Evolutionary conservation across 2,888 invertebrate species (phyloP), one percentile per base, ranked within the genome.

Genomic region (Salticus scenicus): DNA sequence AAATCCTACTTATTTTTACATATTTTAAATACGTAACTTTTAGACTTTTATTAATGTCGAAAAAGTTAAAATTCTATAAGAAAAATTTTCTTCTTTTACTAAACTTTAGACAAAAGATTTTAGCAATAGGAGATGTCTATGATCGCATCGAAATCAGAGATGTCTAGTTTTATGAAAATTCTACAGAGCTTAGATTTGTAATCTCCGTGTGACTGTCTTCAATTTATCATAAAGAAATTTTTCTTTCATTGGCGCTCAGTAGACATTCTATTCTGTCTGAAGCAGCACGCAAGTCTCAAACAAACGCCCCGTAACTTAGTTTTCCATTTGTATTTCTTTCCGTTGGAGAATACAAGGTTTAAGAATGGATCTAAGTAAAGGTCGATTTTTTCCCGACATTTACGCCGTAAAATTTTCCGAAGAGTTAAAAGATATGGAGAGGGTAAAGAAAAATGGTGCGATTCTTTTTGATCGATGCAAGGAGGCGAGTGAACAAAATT

Each of bases 251-350:
- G 20, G 5, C 57, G 20, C 28, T 57, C 33, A 79, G 79, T 67
- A 73, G 47, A 80, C 51, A 30, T 70, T 82, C 82, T 77, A 77
- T 64, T 66, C 51, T 82, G 82, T 82, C 82, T 42, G 70, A 64
- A 71, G 33, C 41, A 28, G 73, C 83, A 84, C 83, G 83, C 83
- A 73, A 77, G 70, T 20, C 30, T 72, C 72, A 77, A 77, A 84
- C 83, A 84, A 84, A 77, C 83, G 81, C 81, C 74, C 64, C 72
- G 57, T 77, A 81, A 75, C 75, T 75, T 75, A 75, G 81, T 84
- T 84, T 73, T 77, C 72, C 77, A 72, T 83, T 83, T 73, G 73
- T 73, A 77, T 77, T 72, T 76, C 73, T 71, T 75, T 76, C 51
- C 30, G 37, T 41, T 51, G 42, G 75, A 24, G 76, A 83, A 83